Base-by-base conservation (phyloP, 2,888 invertebrate genomes). In the Troglohyphantes excavatus region DNA sequence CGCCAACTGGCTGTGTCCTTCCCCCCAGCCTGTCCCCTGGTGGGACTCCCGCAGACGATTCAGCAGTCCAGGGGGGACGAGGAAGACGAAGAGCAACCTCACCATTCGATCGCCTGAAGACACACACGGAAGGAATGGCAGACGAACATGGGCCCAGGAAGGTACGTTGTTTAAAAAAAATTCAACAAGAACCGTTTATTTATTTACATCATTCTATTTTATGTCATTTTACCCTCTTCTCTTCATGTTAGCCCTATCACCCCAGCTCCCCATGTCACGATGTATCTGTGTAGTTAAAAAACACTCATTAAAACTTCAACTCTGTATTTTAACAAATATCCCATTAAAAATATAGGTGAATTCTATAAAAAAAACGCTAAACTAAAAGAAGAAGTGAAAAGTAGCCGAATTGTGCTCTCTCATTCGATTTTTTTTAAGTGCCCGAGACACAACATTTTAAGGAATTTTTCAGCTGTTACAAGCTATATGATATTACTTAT, bases 61-160 rank as follows among this genome's bases (percentile, higher is more conserved):
- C 21, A 43, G 23, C 0, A 33, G 33, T 2, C 33, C n/a, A n/a
- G n/a, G n/a, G 23, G 23, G 61, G 23, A 0, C 43, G 26, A 46
- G 3, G 11, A 84, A 84, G 21, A 63, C 46, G 13, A 46, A 73
- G 17, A 63, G 72, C 53, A 84, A 84, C 27, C 33, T 84, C 0
- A 84, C 83, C 13, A 84, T 84, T 3, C 83, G 73, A 0, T 46
- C 83, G 0, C 83, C 63, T 0, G 83, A 65, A 63, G 83, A 65
- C 9, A n/a, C 81, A 0, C 39, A 17, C 7, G 43, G 73, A 29
- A 65, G 27, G 6, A 27, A 21, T 23, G 27, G 26, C 17, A 63
- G 65, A 19, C 9, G 26, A 0, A 7, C 68, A 2, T 82, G 82
- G 82, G 19, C 61, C 23, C 70, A 23, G 39, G 70, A 82, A 26